Evolutionary conservation across 1,140 invertebrate genomes (phyloP), one percentile per base, ranked within the genome.

Genomic region (Ptiloglossa arizonensis): DNA sequence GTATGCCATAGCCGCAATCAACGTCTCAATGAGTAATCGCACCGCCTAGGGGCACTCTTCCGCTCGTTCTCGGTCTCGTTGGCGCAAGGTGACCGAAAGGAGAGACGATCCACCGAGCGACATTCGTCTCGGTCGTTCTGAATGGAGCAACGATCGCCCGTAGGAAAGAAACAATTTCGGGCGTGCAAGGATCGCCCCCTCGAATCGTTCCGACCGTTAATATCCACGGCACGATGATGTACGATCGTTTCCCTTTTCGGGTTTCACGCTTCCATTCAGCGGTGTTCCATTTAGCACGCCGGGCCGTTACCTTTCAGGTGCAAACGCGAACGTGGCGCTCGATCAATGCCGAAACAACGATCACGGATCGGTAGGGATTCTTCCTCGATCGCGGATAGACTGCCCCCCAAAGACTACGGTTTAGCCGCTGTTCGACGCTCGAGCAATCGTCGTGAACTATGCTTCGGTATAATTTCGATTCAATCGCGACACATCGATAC

Each of bases 21-120:
- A 82, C 74, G 81, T 83, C 81, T 68, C 81, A 73, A 79, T 83
- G 74, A 83, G 75, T 83, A 82, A 83, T 83, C 63, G 62, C 63
- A 73, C 62, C 44, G 74, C 81, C 63, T 44, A 69, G 46, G 75
- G 74, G 66, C 60, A 24, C 59, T 77, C 50, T 76, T 77, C 52
- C 64, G 54, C 27, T 71, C 71, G 67, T 70, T 56, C 81, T 48
- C 59, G 41, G 46, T 50, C 63, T 70, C 50, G 64, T 80, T 32
- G 56, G 79, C 62, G 38, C 41, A 35, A 52, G 22, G 41, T 22
- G 22, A 52, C 32, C 71, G 44, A 38, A n/a, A 38, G 9, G 41
- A 71, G 24, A 66, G 64, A 69, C 48, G 62, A 35, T 41, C 52
- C 29, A 63, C 41, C 52, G 46, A 67, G 52, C 80, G 71, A 82